These are phyloP conservation scores for Lasioglossum morio DNA, from an alignment of 2,888 invertebrate species.

Conservation along the genomic window DNA sequence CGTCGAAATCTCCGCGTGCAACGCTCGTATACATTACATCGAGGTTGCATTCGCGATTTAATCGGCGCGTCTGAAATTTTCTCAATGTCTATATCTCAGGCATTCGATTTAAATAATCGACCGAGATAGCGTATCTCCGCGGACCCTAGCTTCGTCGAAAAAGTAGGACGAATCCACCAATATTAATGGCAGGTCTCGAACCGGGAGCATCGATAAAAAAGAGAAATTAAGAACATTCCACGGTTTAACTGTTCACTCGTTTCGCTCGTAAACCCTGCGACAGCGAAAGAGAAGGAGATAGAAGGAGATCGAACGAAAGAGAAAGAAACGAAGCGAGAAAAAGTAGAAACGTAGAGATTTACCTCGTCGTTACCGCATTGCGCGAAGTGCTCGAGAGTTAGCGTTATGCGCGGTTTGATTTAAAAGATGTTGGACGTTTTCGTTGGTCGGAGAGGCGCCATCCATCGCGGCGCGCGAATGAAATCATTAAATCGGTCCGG, in stretches of 20 bases:
- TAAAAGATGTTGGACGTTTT: slow-evolving; percentile 15
- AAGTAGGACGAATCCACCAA: slow-evolving; percentile 39
- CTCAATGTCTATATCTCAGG: background rate
- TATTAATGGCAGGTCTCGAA: slow-evolving; percentile 31
- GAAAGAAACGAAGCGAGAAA: too few relatives aligned
- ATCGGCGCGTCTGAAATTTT: slow-evolving; percentile 11
- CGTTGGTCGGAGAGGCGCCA: background rate
- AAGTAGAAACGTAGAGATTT: background rate
- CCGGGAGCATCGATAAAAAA: slow-evolving; percentile 8
- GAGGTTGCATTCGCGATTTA: background rate
- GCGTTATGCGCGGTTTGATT: slow-evolving; percentile 32
- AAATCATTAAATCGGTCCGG: slow-evolving; percentile 57
- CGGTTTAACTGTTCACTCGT: background rate
- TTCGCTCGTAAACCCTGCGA: slow-evolving; percentile 37
- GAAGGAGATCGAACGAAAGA: background rate
- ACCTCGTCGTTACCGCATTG: slow-evolving; percentile 22
- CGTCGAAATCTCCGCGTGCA: background rate
- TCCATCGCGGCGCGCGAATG: slow-evolving; percentile 57
- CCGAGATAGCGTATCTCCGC: slow-evolving; percentile 7
- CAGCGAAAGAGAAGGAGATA: background rate
- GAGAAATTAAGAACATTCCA: slow-evolving; percentile 35
- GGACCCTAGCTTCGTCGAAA: background rate
- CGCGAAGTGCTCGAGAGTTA: slow-evolving; percentile 26
- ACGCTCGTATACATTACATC: background rate
- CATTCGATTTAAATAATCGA: slow-evolving; percentile 11